phyloP scores from a whole-genome alignment of 2,888 invertebrate genomes.

The Nipponacmea schrenckii region DNA sequence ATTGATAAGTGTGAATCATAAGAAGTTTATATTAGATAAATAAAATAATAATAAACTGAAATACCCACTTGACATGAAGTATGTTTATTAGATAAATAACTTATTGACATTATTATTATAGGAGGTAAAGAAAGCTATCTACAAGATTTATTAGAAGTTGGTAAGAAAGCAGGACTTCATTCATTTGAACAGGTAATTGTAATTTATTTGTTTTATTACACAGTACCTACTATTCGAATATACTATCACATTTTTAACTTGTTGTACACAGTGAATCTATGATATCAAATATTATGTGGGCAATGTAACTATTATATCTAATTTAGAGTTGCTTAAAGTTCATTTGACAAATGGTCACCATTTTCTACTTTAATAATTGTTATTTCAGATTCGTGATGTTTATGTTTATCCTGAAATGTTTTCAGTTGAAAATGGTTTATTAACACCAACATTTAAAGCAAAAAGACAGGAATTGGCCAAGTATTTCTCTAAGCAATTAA shows the following conservation, averaged over 20 bases:
- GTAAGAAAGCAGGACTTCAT: constrained; percentile 89
- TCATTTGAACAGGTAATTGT: constrained; percentile 98
- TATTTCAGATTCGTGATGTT: constrained; percentile 81
- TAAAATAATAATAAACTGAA: too few relatives aligned
- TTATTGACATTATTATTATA: constrained; percentile 59
- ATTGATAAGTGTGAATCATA: too few relatives aligned
- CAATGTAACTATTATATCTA: too few relatives aligned
- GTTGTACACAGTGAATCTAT: too few relatives aligned
- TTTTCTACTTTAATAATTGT: background rate
- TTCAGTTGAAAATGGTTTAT: constrained; percentile 93
- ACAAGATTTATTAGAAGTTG: constrained; percentile 88
- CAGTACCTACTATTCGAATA: too few relatives aligned
- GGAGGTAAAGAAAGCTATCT: constrained; percentile 88
- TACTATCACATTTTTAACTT: too few relatives aligned
- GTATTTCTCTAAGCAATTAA: constrained; percentile 48
- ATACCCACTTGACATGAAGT: too few relatives aligned
- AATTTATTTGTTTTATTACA: too few relatives aligned
- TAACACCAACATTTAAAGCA: constrained; percentile 95
- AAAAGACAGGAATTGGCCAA: constrained; percentile 78
- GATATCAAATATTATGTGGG: background rate
- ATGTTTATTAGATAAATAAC: too few relatives aligned
- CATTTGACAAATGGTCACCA: background rate
- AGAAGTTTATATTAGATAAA: constrained; percentile 63
- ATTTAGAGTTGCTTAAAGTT: too few relatives aligned
- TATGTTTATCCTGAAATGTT: constrained; percentile 95